Conservation (phyloP, 2,888 invertebrate genomes). For the Branchipolynoe longqiensis region DNA sequence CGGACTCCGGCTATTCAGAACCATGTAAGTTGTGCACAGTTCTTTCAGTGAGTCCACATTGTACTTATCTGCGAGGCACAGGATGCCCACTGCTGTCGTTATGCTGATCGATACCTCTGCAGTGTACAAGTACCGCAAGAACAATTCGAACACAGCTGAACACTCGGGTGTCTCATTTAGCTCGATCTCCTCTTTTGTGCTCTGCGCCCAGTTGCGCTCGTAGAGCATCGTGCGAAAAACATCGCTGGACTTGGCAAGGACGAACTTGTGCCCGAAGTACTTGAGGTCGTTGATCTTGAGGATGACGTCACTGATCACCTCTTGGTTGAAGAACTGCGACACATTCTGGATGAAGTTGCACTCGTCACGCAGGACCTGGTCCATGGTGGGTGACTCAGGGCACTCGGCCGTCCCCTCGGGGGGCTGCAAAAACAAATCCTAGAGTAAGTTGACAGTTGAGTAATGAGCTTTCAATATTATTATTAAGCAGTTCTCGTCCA, state of each 20-base stretch:
- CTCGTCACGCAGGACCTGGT: slow-evolving; percentile 76
- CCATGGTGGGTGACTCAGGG: slow-evolving; percentile 50
- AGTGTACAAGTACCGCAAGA: slow-evolving; percentile 80
- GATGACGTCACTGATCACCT: slow-evolving; percentile 78
- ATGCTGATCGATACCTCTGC: slow-evolving; percentile 78
- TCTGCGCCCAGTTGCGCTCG: slow-evolving; percentile 77
- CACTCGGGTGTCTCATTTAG: slow-evolving; percentile 80
- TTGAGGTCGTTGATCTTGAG: slow-evolving; percentile 74
- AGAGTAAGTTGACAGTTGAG: no score
- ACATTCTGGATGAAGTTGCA: slow-evolving; percentile 79
- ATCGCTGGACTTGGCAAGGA: slow-evolving; percentile 81
- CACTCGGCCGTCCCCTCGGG: slow-evolving; percentile 51
- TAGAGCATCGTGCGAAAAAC: slow-evolving; percentile 81
- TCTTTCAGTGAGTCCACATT: slow-evolving; percentile 79
- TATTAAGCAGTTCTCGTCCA: no score
- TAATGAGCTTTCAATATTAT: no score
- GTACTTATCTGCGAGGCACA: slow-evolving; percentile 82
- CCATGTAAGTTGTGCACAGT: slow-evolving; percentile 80
- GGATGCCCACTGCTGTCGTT: slow-evolving; percentile 79
- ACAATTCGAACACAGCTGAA: slow-evolving; percentile 78
- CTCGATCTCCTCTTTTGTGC: slow-evolving; percentile 73
- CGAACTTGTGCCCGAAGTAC: slow-evolving; percentile 80
- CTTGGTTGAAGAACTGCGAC: slow-evolving; percentile 79
- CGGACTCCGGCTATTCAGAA: slow-evolving; percentile 79
- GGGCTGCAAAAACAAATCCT: slow-evolving; percentile 31